phyloP scores from a whole-genome alignment of 2,113 vertebrate genomes.

The Stictonetta naevosa region DNA sequence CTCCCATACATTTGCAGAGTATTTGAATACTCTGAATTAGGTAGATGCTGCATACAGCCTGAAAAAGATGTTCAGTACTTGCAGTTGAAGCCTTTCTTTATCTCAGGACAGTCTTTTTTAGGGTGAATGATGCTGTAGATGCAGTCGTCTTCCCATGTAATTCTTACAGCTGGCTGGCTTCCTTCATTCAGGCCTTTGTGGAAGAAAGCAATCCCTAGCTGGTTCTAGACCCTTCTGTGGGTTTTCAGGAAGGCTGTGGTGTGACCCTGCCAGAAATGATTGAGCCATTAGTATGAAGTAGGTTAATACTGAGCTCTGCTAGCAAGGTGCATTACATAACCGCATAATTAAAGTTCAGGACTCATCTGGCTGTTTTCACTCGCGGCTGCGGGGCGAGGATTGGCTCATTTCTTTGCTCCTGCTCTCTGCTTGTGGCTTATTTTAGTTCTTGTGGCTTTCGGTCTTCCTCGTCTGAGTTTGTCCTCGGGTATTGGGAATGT shows the following conservation, averaged over 20 bases:
- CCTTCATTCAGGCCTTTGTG: not conserved
- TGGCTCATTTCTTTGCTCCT: not conserved
- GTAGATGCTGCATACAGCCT: not conserved
- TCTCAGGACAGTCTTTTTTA: accelerated
- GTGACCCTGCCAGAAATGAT: not conserved
- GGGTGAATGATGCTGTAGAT: not conserved
- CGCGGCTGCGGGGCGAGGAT: not conserved
- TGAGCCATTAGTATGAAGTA: not conserved
- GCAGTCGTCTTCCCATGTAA: not conserved
- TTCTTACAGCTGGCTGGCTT: not conserved
- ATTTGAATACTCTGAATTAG: not conserved
- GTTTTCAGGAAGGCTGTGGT: not conserved
- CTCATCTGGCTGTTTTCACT: not conserved
- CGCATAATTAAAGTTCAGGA: not conserved
- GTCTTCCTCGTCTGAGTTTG: not conserved
- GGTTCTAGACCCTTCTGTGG: slow-evolving; percentile 20
- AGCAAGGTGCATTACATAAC: not conserved
- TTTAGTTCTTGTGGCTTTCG: not conserved
- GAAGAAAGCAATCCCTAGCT: not conserved
- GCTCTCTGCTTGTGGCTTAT: not conserved
- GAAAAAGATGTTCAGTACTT: not conserved
- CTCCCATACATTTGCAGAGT: accelerated
- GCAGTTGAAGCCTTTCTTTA: not conserved
- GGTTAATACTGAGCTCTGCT: not conserved
- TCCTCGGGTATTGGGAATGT: accelerated